Evolutionary conservation across 1,140 invertebrate species (phyloP).

Genomic region (Gryllus bimaculatus): DNA sequence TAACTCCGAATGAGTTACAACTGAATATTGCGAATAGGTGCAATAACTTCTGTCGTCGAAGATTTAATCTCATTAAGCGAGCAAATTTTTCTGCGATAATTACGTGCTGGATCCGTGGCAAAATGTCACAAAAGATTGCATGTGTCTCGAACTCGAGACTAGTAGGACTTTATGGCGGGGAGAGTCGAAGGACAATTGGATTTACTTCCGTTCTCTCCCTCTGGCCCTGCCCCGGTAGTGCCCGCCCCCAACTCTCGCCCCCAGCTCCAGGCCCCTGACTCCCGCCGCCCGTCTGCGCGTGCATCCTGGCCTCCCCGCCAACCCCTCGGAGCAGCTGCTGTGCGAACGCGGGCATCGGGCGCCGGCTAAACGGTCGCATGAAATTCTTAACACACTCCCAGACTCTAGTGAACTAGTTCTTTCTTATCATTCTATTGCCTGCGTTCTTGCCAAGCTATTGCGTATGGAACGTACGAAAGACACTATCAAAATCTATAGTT

Average conservation of each 20-base stretch:
- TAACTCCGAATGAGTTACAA: not conserved
- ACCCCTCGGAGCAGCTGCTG: no score
- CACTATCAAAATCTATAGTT: no score
- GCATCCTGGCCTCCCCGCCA: no score
- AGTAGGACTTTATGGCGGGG: not conserved
- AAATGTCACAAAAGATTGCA: not conserved
- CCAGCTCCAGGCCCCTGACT: not conserved
- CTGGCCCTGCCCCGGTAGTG: not conserved
- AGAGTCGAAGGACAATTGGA: not conserved
- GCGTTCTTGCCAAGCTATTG: no score
- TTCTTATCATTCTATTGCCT: no score
- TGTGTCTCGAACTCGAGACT: not conserved
- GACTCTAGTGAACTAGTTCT: no score
- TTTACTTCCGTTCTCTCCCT: not conserved
- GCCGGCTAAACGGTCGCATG: no score
- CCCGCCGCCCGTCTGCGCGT: no score
- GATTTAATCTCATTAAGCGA: not conserved
- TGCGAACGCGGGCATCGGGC: no score
- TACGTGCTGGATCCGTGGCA: not conserved
- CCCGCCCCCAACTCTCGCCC: not conserved
- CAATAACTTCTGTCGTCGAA: slow-evolving; percentile 1
- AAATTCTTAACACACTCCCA: no score
- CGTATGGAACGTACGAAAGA: no score
- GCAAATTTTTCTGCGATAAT: slow-evolving; percentile 1
- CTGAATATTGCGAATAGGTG: not conserved